Base-by-base conservation (phyloP, 2,888 invertebrate genomes). In the Drosophila anceps region DNA sequence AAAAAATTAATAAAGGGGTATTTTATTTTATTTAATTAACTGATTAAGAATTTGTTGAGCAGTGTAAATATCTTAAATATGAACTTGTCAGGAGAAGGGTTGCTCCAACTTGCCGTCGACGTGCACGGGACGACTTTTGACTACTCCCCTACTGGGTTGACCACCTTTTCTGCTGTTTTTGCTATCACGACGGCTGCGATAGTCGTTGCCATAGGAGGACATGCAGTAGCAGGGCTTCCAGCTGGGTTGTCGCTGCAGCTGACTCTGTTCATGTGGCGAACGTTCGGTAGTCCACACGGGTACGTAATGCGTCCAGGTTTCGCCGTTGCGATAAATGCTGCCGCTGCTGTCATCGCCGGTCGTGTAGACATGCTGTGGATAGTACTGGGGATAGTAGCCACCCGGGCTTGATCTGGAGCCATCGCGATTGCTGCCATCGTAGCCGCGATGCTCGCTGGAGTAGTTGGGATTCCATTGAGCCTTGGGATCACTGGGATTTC, bases 151-250 rank as follows among this genome's bases (percentile, higher is more conserved):
- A 0, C 27, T 51, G 13, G 37, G 29, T 2, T 35, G 10, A 5
- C 20, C 15, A 7, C 27, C 27, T 5, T 44, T 54, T 7, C 66
- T 51, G 20, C 10, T 29, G 6, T 46, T 58, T 37, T 83, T 81
- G 58, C 77, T 89, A 6, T 91, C 90, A 1, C 92, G 84, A 8
- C 92, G 81, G 2, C 89, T 76, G 29, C 92, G 67, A 35, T 82
- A 90, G 31, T 92, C 91, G 4, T 62, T 50, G 29, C 83, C 79
- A 12, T 76, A 71, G 10, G 90, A 78, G 13, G 90, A 80, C 76
- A 91, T 80, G 66, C 93, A 93, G 74, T 92, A 90, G 62, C 93
- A 93, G 6, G 93, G 93, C 55, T 91, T 92, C 92, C 93, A 96
- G 54, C 84, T 88, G 27, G 90, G 90, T 0, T 69, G 68, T 4